Percentiles rank a stretch among this genome's conserved stretches.
These are phyloP conservation scores for Pardosa pseudoannulata DNA, from an alignment of 2,888 invertebrate species.

Conservation along the genomic window DNA sequence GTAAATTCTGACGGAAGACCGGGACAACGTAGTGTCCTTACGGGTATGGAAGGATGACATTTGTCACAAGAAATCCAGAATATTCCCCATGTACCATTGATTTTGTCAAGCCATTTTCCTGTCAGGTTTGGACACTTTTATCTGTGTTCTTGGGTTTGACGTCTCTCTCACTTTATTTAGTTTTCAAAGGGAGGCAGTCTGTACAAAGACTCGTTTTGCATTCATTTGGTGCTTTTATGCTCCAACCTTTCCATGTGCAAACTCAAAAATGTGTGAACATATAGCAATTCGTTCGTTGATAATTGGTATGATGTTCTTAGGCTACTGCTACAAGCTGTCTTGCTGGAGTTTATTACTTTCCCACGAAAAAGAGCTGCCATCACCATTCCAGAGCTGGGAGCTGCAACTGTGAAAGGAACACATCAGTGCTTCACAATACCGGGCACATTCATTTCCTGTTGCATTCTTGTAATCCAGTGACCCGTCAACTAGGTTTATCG, in stretches of 20 bases:
- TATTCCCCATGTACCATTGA: not conserved
- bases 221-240: not conserved
- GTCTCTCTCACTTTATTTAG: not conserved
- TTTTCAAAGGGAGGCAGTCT: not conserved
- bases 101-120: not conserved
- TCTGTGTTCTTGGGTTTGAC: not conserved
- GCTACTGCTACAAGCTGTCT: not conserved
- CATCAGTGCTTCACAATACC: not conserved
- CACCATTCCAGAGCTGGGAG: not conserved
- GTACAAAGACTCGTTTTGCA: not conserved
- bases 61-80: too few relatives aligned
- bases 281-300: not conserved
- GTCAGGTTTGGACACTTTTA: not conserved
- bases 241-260: not conserved
- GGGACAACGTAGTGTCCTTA: not conserved
- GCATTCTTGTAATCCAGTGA: not conserved
- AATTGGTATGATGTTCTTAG: not conserved
- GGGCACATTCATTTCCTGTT: not conserved
- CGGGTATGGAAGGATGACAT: too few relatives aligned
- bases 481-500: not conserved
- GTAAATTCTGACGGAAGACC: not conserved
- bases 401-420: not conserved
- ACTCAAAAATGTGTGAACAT: not conserved
- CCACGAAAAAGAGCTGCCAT: not conserved
- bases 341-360: not conserved